Evolutionary conservation across 2,888 invertebrate genomes (phyloP), one percentile per base, ranked within the genome.

Genomic region (Caenorhabditis sp.): DNA sequence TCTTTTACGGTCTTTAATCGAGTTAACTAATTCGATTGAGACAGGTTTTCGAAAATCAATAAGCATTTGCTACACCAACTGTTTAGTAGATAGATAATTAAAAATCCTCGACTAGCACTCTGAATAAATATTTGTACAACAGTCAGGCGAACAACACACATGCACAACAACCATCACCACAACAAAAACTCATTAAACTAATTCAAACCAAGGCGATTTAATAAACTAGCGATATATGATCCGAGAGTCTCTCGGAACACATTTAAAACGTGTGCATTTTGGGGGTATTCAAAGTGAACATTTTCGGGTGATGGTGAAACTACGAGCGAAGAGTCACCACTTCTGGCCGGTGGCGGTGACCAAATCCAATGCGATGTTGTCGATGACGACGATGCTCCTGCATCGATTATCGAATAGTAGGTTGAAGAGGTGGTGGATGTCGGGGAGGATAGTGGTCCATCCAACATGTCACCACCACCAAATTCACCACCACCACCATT

Each of bases 321-420:
- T 4, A 31, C 31, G 10, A 31, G 31, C 31, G 31, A 31, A 31
- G 31, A 31, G 4, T 31, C 31, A 31, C 31, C 31, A 10, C 31
- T 31, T 31, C 31, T 31, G 5, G 31, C 31, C 31, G 43, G 8
- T 14, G 56, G 23, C 36, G 67, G 68, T 21, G 73, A 62, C 73
- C 73, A 73, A 31, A 65, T 59, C 73, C 73, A 73, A 21, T 66
- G 68, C 14, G 73, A 72, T n/a, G 67, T 17, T 61, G 72, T 62
- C 12, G 61, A 49, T 26, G 54, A 61, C 7, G 67, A 52, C 31
- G 68, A 58, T 21, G 67, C 31, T 31, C 31, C 31, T 31, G 4
- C 5, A 31, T 67, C 52, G 70, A 49, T 26, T 14, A 43, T 21
- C 12, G 53, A 53, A 21, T 26, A 36, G 57, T 56, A 20, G 66